Evolutionary conservation across 2,797 vertebrate genomes (phyloP), one percentile per base, ranked within the genome.

Genomic region (Trachurus trachurus): DNA sequence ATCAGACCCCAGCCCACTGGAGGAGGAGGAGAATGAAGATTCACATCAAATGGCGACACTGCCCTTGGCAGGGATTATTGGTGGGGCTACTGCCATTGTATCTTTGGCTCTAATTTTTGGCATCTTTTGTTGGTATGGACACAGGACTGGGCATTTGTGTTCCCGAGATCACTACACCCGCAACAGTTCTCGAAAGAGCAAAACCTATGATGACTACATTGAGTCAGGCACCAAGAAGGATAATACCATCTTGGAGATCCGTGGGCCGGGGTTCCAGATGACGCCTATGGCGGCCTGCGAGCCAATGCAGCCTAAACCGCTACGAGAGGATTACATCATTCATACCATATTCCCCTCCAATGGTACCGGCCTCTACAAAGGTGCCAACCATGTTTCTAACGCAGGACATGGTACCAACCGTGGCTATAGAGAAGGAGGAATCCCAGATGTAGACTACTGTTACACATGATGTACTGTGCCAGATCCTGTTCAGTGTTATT

Each of bases 181-280:
- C 69, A 95, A 88, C 84, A 96, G 94, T 82, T 96, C 96, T 0
- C 95, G 97, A 68, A 97, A 97, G 74, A 93, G 93, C 85, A 98
- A 98, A 89, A 94, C 89, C 77, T 97, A 96, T 67, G 97, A 97
- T 0, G 97, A 97, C 88, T 98, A 98, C 61, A 92, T 98, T 61
- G 97, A 98, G 86, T 97, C 97, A 0, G 97, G 97, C 82, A 98
- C 97, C 78, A 98, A 98, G 91, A 98, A 98, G 88, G 97, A 98
- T 82, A 98, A 96, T 79, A 97, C 96, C 63, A 98, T 98, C 74
- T 92, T 98, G 82, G 97, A 98, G 88, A 97, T 98, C 80, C 95
- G 94, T 5, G 95, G 97, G 26, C 96, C 97, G 0, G 96, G 96
- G 26, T 95, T 98, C 62, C 97, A 98, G 88, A 98, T 98, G 97